Percentiles rank a stretch among this genome's conserved stretches.
Conservation (phyloP, 2,888 invertebrate species). For the Pseudoips prasinana region DNA sequence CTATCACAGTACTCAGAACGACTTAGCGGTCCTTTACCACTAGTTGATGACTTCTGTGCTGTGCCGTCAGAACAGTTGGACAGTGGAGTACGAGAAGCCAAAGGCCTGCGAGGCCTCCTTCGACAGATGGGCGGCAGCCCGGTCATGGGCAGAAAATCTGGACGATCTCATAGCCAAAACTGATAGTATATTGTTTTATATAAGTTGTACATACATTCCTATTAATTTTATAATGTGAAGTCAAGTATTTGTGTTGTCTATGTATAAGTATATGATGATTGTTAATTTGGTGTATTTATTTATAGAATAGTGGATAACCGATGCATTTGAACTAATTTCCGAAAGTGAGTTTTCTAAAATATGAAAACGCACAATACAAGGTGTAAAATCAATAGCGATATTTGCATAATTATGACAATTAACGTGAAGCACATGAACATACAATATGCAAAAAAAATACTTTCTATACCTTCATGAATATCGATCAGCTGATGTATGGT, state of each 20-base stretch:
- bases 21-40: slow-evolving; percentile 85
- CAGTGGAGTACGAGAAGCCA: slow-evolving; percentile 84
- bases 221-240: slow-evolving; percentile 15
- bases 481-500: no score
- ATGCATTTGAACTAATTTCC: no score
- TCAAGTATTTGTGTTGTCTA: slow-evolving; percentile 14
- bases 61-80: slow-evolving; percentile 90
- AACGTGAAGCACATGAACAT: no score
- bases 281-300: no score
- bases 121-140: slow-evolving; percentile 93
- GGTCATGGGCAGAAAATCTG: slow-evolving; percentile 87
- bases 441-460: no score
- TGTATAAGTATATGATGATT: slow-evolving; percentile 15
- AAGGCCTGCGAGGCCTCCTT: slow-evolving; percentile 89
- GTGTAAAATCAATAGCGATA: no score
- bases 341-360: no score
- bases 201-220: slow-evolving; percentile 24
- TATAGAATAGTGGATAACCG: no score
- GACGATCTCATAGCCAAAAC: slow-evolving; percentile 74
- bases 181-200: slow-evolving; percentile 31
- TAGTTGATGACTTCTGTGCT: slow-evolving; percentile 95
- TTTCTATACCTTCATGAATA: no score
- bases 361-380: no score
- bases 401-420: no score
- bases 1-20: slow-evolving; percentile 83